phyloP scores from a whole-genome alignment of 1,140 invertebrate species.

The Listronotus oregonensis region DNA sequence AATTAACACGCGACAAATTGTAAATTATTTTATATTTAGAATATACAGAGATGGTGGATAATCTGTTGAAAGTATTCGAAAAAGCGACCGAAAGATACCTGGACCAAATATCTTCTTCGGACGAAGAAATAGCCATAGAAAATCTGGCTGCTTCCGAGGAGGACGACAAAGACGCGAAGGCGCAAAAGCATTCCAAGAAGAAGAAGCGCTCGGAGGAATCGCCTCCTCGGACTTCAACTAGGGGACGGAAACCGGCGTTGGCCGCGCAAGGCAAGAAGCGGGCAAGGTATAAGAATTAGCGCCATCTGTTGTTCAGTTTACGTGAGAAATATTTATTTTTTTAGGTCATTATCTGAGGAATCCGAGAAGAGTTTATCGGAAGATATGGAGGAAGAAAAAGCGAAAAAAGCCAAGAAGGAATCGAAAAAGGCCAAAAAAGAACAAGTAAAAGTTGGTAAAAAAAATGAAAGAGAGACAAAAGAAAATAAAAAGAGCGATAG shows the following conservation, averaged over 20 bases:
- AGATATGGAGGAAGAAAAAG: conserved; percentile 8
- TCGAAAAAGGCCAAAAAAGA: conserved; percentile 6
- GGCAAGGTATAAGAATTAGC: conserved; percentile 20
- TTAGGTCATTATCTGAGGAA: conserved; percentile 43
- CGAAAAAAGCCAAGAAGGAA: conserved; percentile 36
- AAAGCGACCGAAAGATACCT: conserved; percentile 79
- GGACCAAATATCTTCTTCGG: conserved; percentile 77
- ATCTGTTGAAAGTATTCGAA: conserved; percentile 78
- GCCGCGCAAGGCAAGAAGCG: conserved; percentile 46
- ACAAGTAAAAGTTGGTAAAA: background rate
- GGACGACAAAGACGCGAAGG: conserved; percentile 7
- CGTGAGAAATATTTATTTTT: background rate
- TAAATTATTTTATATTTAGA: conserved; percentile 62
- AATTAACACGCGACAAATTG: conserved; percentile 21
- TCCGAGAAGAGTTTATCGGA: conserved; percentile 21
- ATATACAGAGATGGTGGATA: conserved; percentile 87
- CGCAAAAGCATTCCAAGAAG: conserved; percentile 17
- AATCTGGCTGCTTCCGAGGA: conserved; percentile 57
- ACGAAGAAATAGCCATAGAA: conserved; percentile 72
- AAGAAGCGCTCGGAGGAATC: conserved; percentile 29
- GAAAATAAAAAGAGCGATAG: conserved; percentile 24
- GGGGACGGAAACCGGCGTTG: conserved; percentile 42
- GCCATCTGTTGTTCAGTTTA: background rate
- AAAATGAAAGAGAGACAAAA: conserved; percentile 34
- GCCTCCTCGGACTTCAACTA: conserved; percentile 24